A percentile compares a stretch with the other conserved stretches of the same genome.
phyloP scores from a whole-genome alignment of 2,888 invertebrate species.

The Eristalinus sepulchralis region DNA sequence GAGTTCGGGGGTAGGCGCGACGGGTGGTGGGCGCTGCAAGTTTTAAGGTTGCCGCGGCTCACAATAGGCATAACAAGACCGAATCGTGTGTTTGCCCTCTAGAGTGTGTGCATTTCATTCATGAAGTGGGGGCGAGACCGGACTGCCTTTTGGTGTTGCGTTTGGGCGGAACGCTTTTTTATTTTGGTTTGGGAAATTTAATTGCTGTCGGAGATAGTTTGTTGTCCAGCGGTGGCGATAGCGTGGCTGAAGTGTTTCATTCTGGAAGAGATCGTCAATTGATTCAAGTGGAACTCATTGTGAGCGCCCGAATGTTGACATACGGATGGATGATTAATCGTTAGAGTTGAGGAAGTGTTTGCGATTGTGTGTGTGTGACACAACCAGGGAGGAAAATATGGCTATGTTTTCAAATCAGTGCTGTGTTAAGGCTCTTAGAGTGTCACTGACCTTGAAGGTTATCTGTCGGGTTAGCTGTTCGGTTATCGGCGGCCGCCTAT shows the following conservation, averaged over 20 bases:
- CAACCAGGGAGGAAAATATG: not conserved
- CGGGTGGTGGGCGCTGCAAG: not conserved
- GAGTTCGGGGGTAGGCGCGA: not conserved
- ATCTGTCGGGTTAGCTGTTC: no score
- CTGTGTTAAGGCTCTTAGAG: not conserved
- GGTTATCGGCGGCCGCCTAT: no score
- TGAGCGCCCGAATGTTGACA: not conserved
- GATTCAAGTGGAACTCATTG: slow-evolving; percentile 1
- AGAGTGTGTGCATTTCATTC: not conserved
- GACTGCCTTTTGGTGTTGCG: not conserved
- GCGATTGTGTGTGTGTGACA: not conserved
- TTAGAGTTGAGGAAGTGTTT: not conserved
- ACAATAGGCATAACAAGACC: not conserved
- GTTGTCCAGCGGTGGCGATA: not conserved
- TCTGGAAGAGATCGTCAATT: not conserved
- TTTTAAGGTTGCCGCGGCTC: not conserved
- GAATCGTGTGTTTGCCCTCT: not conserved
- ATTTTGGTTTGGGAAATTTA: not conserved
- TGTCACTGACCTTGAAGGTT: not conserved
- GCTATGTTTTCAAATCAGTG: not conserved
- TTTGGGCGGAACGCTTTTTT: not conserved
- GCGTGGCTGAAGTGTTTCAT: not conserved
- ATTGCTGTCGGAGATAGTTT: not conserved
- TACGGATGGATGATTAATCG: not conserved
- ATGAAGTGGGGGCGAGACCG: not conserved